Base-by-base conservation (phyloP, 2,888 invertebrate species). In the Polymixis flavicincta region DNA sequence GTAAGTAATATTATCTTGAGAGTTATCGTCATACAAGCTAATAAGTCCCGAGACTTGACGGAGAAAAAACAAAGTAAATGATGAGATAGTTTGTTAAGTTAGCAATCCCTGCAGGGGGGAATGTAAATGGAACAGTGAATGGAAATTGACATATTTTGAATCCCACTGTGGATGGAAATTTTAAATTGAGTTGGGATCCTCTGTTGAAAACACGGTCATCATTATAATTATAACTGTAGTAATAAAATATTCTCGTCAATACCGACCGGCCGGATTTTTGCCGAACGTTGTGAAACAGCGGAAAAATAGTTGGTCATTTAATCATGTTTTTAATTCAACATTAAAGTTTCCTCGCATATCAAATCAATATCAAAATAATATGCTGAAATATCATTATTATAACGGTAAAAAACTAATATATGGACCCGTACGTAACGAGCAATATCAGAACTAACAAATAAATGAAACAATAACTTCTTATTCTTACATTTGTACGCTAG, bases 401-500 rank as follows among this genome's bases (percentile, higher is more conserved):
- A n/a, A 17, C 32, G 9, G 32, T 57, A 37, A 37, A 54, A 65
- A 76, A 57, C 25, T 9, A 25, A 52, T 73, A 37, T 60, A 22
- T 50, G n/a, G 48, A 32, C 50, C 42, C 42, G 5, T 17, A 17
- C 25, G 32, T 61, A 63, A 52, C 9, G 13, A 70, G 37, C 25
- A 52, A 57, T 57, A 57, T 25, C 28, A 66, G 69, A 59, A 88
- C 73, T 45, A 52, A 66, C 63, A 82, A 87, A 87, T 85, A 86
- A 87, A 90, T 90, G 90, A 92, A 92, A 92, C 88, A 92, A 91
- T 89, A 88, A 86, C 87, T 90, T 91, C 90, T 92, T 94, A 94
- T 90, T 90, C 90, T 87, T 91, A 91, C 91, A 92, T 91, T 93
- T 92, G 92, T 91, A 90, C 88, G 92, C 89, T 91, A 92, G 92